Base-by-base conservation (phyloP, 1,140 invertebrate genomes). In the Alviniconcha marisindica region DNA sequence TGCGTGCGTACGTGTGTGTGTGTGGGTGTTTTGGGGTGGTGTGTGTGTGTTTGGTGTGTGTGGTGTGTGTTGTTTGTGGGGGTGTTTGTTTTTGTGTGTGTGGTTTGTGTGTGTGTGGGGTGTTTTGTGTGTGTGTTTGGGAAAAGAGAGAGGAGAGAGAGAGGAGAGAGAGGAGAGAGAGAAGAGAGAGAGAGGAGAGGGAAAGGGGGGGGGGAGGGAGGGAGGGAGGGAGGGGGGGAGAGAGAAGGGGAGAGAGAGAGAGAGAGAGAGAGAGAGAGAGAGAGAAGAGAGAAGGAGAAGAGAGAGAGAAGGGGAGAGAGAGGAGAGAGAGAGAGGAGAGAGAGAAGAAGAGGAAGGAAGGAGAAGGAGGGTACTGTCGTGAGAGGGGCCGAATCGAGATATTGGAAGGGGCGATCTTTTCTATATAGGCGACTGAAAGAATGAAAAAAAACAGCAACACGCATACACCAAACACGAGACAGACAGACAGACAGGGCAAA, bases 1-100 rank as follows among this genome's bases (percentile, higher is more conserved):
- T 60, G 56, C n/a, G 18, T 60, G 56, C n/a, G 56, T 73, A 48
- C 44, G 56, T 60, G 56, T 60, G 56, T 60, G 56, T 60, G n/a
- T 60, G 56, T 60, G n/a, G 15, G 56, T 60, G 56, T 60, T 12
- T 51, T 12, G 12, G 48, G 12, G 48, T 51, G 48, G 48, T 51
- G 48, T 51, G 48, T 51, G 48, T 51, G 48, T 51, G 48, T 69
- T 12, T 69, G 63, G 33, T 42, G 33, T 73, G 69, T 73, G 33
- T 42, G 33, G 18, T n/a, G 33, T 73, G 33, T 73, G 69, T n/a
- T 38, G 69, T 38, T n/a, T n/a, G 69, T n/a, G 69, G 0, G 40
- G 10, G 33, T 44, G 44, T 44, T 31, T 44, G 10, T 28, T 15
- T 76, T 36, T 42, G 24, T 76, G 44, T 76, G 73, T 44, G 40